Base-by-base conservation (phyloP, 2,797 vertebrate genomes). In the Toxotes lorentzi region DNA sequence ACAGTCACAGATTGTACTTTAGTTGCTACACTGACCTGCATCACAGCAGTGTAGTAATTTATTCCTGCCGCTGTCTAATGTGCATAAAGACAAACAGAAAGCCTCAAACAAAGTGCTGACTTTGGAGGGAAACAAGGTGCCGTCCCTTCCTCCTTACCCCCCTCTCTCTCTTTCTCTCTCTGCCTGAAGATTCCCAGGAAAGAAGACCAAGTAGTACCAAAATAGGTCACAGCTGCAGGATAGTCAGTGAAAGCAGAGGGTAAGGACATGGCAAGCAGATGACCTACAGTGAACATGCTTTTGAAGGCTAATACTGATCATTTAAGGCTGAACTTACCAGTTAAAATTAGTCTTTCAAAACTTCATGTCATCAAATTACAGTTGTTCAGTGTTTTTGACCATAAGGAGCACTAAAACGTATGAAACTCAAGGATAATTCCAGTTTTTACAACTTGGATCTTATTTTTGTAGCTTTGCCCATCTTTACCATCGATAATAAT, bases 191-290 rank as follows among this genome's bases (percentile, higher is more conserved):
- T 78, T 81, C 73, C 58, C 77, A 79, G 75, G 70, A 76, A 65
- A 83, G 43, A 79, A 27, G 64, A 82, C 47, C 65, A 59, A 61
- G n/a, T n/a, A n/a, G n/a, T 65, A 86, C 89, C 78, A 83, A 86
- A 85, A 79, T 62, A 87, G 84, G 79, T 66, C 79, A 47, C 54
- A 66, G 66, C 70, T 50, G 51, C 48, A 2, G 72, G 77, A 73
- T 57, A 27, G 70, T 5, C 1, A 57, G 21, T 27, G 27, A 72
- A 70, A 48, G 50, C 4, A 38, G 59, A 56, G 54, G 58, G 23
- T 24, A 61, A 66, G 47, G 41, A 73, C 24, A 14, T 32, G 43
- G 58, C 27, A 4, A 19, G 62, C 19, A 75, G 69, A 16, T 14
- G 7, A 65, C 58, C 38, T 9, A 23, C 35, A 14, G 32, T 17